Conservation (phyloP, 2,797 vertebrate genomes). For the Falco berigora region DNA sequence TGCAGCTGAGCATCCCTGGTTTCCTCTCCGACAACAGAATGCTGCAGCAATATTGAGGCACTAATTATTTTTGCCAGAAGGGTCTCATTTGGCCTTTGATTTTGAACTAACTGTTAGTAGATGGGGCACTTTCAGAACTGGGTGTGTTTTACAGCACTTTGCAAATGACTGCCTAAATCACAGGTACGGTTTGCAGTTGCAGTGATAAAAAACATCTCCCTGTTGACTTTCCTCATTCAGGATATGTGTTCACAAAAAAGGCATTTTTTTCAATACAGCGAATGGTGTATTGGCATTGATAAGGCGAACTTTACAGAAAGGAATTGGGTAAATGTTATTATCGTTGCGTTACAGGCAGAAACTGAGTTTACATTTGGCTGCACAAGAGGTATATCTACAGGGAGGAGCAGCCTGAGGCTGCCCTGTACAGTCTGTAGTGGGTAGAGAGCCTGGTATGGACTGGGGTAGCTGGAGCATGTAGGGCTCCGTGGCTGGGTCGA, state of each 20-base stretch:
- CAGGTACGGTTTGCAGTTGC: neutral
- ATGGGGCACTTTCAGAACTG: neutral
- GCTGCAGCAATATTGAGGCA: neutral
- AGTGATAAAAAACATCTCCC: neutral
- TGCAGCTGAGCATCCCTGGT: neutral
- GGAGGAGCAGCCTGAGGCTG: neutral
- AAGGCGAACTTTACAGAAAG: neutral
- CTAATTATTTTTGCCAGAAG: neutral
- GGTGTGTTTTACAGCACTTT: neutral
- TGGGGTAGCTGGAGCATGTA: neutral
- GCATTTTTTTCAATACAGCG: neutral
- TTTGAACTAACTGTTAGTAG: neutral
- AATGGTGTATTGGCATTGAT: neutral
- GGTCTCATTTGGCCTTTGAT: neutral
- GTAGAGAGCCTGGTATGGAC: neutral
- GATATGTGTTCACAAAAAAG: neutral
- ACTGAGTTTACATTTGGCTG: neutral
- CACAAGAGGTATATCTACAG: neutral
- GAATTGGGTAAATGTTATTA: neutral
- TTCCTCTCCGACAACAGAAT: neutral
- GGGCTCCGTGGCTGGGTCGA: neutral
- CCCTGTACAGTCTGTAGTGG: no score
- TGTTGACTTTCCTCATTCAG: neutral
- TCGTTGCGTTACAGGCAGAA: neutral
- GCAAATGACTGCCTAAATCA: neutral